Evolutionary conservation across 2,888 invertebrate genomes (phyloP), one percentile per base, ranked within the genome.

Genomic region (Dinocampus coccinellae): DNA sequence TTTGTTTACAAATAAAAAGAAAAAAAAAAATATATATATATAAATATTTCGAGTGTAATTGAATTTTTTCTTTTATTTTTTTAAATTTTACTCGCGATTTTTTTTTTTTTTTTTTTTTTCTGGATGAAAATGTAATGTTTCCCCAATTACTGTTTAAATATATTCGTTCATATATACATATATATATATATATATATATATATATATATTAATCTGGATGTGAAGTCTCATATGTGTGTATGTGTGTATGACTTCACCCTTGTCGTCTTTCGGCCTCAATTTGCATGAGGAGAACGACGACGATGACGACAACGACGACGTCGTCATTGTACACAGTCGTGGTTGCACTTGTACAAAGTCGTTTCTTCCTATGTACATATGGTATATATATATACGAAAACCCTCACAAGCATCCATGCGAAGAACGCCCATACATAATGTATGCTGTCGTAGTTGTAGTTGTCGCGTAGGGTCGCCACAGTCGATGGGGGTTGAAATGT

Each of bases 381-480:
- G 29, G 7, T 29, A 29, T 29, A 55, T 47, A 47, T 47, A 16
- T 16, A 47, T n/a, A 68, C 39, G 52, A 64, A 58, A 65, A 36
- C 60, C 65, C 62, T 64, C 42, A 47, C 39, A 42, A 34, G 16
- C 62, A 16, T 24, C 66, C 70, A 58, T 62, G 73, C 66, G 73
- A 66, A 74, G 57, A 73, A 73, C 75, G 16, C 73, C 55, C 75
- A 77, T 77, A 70, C 74, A 77, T 77, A 77, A 77, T 77, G 74
- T 75, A 77, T 77, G 75, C 67, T 71, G 77, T 75, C 77, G 77
- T 75, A 68, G 70, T 71, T 69, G 67, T 74, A 58, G 74, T 60
- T 64, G 73, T 70, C 65, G 72, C 60, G 47, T 58, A 65, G 70
- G 66, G 76, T 70, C 73, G 70, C 71, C 73, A 73, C 53, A 39